These are phyloP conservation scores for Tachina lurida DNA, from an alignment of 2,888 invertebrate species.

Conservation along the genomic window DNA sequence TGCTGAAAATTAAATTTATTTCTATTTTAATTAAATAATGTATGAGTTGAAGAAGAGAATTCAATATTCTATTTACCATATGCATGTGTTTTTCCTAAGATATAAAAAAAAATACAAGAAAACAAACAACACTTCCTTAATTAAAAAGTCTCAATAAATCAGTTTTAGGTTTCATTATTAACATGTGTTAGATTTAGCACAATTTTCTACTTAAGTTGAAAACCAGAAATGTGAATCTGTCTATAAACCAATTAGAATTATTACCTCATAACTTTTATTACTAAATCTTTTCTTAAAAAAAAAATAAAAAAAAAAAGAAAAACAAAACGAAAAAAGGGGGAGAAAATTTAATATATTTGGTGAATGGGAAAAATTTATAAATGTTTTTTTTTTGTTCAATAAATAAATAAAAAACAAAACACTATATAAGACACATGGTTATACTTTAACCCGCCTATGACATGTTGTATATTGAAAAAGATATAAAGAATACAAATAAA, in stretches of 20 bases:
- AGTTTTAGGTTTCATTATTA: constrained; percentile 50
- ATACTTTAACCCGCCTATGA: constrained; percentile 69
- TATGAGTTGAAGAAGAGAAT: neutral
- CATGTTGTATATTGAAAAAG: constrained; percentile 49
- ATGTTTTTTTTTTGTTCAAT: constrained; percentile 42
- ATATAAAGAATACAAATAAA: neutral
- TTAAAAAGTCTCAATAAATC: constrained; percentile 47
- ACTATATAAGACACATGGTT: constrained; percentile 64
- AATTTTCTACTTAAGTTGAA: constrained; percentile 22
- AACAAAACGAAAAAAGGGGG: constrained; percentile 8
- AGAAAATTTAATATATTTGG: neutral
- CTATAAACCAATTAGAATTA: constrained; percentile 64
- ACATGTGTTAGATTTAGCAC: constrained; percentile 53
- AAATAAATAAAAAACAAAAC: constrained; percentile 35
- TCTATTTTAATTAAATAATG: neutral
- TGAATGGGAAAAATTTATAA: constrained; percentile 44
- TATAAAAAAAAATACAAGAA: neutral
- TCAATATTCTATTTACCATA: neutral
- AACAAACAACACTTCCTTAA: constrained; percentile 34
- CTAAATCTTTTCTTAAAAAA: constrained; percentile 16
- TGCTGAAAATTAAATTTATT: constrained; percentile 5
- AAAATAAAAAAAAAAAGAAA: neutral
- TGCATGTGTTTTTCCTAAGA: neutral
- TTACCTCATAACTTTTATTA: constrained; percentile 64
- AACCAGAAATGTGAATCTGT: constrained; percentile 31